phyloP scores from a whole-genome alignment of 2,113 vertebrate species.

The Percopsis transmontana region DNA sequence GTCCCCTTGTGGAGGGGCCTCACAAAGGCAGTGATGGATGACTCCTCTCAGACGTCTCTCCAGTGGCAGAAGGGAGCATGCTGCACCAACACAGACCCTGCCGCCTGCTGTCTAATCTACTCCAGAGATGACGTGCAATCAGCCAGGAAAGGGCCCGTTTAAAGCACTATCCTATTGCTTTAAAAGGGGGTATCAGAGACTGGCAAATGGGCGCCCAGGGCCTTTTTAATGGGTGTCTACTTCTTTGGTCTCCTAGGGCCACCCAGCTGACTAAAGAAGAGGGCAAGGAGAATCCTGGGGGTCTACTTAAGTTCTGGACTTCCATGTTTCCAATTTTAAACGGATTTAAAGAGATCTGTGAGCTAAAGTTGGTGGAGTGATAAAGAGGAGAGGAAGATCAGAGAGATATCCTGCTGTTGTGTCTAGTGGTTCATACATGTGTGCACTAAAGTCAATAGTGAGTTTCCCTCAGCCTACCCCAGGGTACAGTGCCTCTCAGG shows the following conservation, averaged over 20 bases:
- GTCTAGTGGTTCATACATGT: background rate
- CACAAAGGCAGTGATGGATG: slow-evolving; percentile 68
- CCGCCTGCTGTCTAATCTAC: slow-evolving; percentile 59
- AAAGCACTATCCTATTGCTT: slow-evolving; percentile 40
- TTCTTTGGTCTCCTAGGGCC: slow-evolving; percentile 45
- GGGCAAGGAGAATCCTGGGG: slow-evolving; percentile 30
- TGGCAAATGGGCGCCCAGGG: slow-evolving; percentile 49
- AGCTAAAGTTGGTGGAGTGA: slow-evolving; percentile 29
- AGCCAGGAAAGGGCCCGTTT: slow-evolving; percentile 49
- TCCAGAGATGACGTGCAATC: slow-evolving; percentile 62
- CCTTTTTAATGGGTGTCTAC: slow-evolving; percentile 61
- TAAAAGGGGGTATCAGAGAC: slow-evolving; percentile 43
- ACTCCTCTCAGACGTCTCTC: slow-evolving; percentile 63
- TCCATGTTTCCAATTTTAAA: slow-evolving; percentile 55
- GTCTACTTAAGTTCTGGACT: slow-evolving; percentile 52
- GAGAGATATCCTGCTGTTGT: background rate
- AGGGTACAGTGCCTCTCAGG: too few relatives aligned
- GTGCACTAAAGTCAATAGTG: too few relatives aligned
- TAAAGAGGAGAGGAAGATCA: slow-evolving; percentile 29
- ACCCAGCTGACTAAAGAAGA: slow-evolving; percentile 21
- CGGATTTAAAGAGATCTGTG: slow-evolving; percentile 34
- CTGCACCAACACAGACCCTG: slow-evolving; percentile 45
- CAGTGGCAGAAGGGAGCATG: slow-evolving; percentile 56
- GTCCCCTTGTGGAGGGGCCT: slow-evolving; percentile 41
- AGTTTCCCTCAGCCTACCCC: background rate